Conservation (phyloP, 2,113 vertebrate genomes). For the Bujurquina vittata region DNA sequence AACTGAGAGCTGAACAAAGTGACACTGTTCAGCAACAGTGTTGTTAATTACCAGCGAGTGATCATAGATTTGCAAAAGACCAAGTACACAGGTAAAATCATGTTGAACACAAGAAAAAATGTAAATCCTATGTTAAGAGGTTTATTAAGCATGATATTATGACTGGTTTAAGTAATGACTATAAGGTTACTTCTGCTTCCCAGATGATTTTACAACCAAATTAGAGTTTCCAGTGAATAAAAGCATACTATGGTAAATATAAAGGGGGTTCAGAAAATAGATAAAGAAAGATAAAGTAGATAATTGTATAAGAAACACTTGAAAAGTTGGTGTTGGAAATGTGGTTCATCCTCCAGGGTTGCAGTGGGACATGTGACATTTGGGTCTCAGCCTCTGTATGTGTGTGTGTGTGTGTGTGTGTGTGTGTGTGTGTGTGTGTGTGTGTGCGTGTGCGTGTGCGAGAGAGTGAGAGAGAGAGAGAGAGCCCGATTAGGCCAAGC, state of each 20-base stretch:
- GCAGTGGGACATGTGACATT: conserved; percentile 26
- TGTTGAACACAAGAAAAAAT: background rate
- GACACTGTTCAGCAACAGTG: background rate
- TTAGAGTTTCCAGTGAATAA: conserved; percentile 23
- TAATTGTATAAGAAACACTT: background rate
- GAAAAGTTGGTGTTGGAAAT: conserved; percentile 6
- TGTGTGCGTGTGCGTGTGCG: background rate
- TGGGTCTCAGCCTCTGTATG: background rate
- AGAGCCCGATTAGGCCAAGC: background rate
- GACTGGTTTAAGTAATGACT: background rate
- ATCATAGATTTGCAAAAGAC: background rate
- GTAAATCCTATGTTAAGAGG: conserved; percentile 1
- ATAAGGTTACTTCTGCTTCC: conserved; percentile 5
- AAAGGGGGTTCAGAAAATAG: conserved; percentile 7
- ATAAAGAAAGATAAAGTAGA: background rate
- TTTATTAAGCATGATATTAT: conserved; percentile 26
- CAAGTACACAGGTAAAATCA: background rate
- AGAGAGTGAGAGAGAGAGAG: no score
- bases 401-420: conserved; percentile 12
- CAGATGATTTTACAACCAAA: conserved; percentile 1
- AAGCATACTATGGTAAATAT: background rate
- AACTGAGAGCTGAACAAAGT: conserved; percentile 49
- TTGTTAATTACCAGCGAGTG: background rate
- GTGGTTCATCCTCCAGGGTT: background rate
- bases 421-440: background rate